phyloP scores from a whole-genome alignment of 1,140 invertebrate genomes.

The Papilio xuthus region DNA sequence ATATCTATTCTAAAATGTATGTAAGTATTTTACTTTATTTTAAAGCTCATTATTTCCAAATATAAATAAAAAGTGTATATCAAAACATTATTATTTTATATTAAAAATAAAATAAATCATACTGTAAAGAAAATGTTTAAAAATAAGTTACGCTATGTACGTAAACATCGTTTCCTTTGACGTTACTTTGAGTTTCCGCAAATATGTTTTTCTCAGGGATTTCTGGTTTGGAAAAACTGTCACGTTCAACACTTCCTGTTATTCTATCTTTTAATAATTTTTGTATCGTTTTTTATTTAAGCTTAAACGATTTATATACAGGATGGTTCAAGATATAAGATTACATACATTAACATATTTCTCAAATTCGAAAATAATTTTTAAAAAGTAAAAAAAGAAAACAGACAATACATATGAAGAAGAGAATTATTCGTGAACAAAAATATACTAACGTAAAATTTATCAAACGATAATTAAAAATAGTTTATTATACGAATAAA shows the following conservation, averaged over 20 bases:
- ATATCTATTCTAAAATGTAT: too few species aligned
- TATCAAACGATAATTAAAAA: too few species aligned
- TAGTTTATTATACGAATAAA: not conserved
- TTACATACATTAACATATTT: not conserved
- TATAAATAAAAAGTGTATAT: too few species aligned
- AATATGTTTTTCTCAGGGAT: constrained; percentile 38
- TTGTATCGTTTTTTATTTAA: constrained; percentile 40
- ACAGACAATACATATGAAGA: too few species aligned
- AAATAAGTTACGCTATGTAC: constrained; percentile 25
- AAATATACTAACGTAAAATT: too few species aligned
- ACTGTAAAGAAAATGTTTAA: not conserved
- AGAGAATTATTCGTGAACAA: too few species aligned
- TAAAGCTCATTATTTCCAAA: not conserved
- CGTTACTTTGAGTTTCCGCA: constrained; percentile 30
- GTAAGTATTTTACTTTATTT: not conserved
- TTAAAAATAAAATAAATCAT: not conserved
- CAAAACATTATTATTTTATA: not conserved
- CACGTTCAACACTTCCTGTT: constrained; percentile 46
- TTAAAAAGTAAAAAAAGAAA: not conserved
- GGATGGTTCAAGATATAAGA: not conserved
- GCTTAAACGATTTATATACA: constrained; percentile 6
- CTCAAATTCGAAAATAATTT: not conserved
- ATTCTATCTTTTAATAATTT: constrained; percentile 30
- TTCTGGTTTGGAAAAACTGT: constrained; percentile 40
- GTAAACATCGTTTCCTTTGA: constrained; percentile 34